phyloP scores from a whole-genome alignment of 2,113 vertebrate genomes.

The Actinemys pallida region DNA sequence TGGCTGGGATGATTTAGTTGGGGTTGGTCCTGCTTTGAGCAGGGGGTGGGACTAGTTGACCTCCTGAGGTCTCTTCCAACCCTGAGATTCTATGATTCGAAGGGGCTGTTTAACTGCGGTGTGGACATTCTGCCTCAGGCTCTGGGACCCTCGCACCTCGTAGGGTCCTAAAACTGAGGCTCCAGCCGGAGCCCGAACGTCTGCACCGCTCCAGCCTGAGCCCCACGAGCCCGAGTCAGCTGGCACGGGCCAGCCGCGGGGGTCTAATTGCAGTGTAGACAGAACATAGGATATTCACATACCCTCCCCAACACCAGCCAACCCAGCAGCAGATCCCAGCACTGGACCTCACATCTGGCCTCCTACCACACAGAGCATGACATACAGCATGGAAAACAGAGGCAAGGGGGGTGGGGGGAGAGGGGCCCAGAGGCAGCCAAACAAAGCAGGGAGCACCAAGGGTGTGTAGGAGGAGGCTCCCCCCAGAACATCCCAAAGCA shows the following conservation, averaged over 20 bases:
- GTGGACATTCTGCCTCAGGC: not conserved
- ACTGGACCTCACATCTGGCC: not conserved
- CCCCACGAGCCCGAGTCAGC: not conserved
- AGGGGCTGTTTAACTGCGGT: not conserved
- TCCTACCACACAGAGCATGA: not conserved
- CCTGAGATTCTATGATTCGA: too few relatives aligned
- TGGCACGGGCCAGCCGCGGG: not conserved
- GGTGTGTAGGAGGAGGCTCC: not conserved
- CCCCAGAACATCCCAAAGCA: not conserved
- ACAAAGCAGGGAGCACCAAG: not conserved
- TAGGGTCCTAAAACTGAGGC: not conserved
- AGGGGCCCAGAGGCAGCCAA: not conserved
- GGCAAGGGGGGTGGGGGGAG: accelerated
- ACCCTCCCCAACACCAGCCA: not conserved
- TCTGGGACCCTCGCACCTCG: not conserved
- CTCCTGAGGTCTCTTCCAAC: too few relatives aligned
- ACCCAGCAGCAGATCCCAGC: not conserved
- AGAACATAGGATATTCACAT: too few relatives aligned
- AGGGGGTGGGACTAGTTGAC: too few relatives aligned
- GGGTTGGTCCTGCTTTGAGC: too few relatives aligned
- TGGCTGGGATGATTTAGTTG: too few relatives aligned
- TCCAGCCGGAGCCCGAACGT: not conserved
- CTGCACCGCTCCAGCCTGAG: not conserved
- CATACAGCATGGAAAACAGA: not conserved
- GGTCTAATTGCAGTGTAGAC: not conserved